Evolutionary conservation across 1,140 invertebrate species (phyloP).

Genomic region (Littorina saxatilis): DNA sequence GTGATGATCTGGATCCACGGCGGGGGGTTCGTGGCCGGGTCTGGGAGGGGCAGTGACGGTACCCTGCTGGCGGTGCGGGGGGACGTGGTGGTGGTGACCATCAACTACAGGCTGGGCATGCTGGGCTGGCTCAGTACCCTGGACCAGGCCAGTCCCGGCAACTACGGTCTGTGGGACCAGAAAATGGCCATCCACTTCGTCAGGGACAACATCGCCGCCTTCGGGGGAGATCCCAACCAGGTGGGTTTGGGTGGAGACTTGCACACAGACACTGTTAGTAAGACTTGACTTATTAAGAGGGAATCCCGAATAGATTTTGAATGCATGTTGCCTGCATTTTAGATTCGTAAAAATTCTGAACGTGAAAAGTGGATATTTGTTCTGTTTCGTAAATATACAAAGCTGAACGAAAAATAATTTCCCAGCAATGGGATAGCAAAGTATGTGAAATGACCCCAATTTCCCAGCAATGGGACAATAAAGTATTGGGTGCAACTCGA

Average conservation of each 20-base stretch:
- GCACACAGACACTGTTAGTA: no score
- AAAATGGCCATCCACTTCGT: conserved; percentile 62
- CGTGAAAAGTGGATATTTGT: no score
- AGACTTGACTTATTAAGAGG: no score
- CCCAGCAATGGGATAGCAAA: no score
- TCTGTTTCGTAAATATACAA: no score
- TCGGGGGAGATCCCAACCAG: conserved; percentile 89
- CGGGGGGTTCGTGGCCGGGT: conserved; percentile 74
- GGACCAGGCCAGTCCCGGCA: conserved; percentile 48
- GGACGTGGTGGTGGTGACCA: conserved; percentile 83
- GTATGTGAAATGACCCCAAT: no score
- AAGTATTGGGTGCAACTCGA: no score
- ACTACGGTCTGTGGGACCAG: conserved; percentile 67
- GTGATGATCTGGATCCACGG: conserved; percentile 76
- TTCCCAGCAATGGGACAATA: no score
- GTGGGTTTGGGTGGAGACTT: conserved; percentile 96
- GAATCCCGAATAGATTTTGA: no score
- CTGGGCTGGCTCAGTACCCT: conserved; percentile 73
- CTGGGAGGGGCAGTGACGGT: conserved; percentile 73
- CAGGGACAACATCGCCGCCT: conserved; percentile 58
- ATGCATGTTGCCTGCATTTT: no score
- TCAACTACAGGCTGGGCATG: conserved; percentile 87
- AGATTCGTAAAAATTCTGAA: no score
- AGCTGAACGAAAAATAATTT: no score
- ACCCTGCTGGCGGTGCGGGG: conserved; percentile 85